Evolutionary conservation across 2,888 invertebrate genomes (phyloP).

Genomic region (Pristionchus mayeri): DNA sequence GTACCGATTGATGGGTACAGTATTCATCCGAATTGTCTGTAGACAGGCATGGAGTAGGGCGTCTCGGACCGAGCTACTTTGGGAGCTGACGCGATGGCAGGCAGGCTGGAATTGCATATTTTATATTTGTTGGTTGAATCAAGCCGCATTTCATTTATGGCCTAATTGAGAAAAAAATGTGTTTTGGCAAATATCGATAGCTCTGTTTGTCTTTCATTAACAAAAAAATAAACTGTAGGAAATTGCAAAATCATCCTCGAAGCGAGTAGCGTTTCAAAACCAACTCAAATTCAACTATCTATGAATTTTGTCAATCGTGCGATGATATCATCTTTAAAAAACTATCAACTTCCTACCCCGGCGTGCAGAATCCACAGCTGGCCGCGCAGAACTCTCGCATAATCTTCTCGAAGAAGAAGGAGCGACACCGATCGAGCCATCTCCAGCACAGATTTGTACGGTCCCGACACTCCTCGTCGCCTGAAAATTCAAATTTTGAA

Average conservation of each 20-base stretch:
- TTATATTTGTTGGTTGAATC: too few relatives aligned
- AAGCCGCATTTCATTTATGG: too few relatives aligned
- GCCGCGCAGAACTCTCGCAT: conserved; percentile 66
- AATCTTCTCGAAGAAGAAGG: conserved; percentile 75
- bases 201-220: too few relatives aligned
- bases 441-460: conserved; percentile 74
- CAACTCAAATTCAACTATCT: too few relatives aligned
- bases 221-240: too few relatives aligned
- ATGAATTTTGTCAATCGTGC: too few relatives aligned
- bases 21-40: conserved; percentile 21
- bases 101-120: not conserved
- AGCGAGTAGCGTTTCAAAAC: too few relatives aligned
- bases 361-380: conserved; percentile 56
- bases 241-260: too few relatives aligned
- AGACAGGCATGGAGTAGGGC: not conserved
- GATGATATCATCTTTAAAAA: too few relatives aligned
- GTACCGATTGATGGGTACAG: not conserved
- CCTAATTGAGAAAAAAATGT: too few relatives aligned
- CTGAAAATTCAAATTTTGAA: not conserved
- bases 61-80: not conserved
- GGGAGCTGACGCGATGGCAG: not conserved
- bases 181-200: too few relatives aligned
- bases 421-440: conserved; percentile 73
- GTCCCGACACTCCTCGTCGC: conserved; percentile 65
- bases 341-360: conserved; percentile 21